Conservation (phyloP, 2,888 invertebrate species). For the Dyspetes luteomarginatus region DNA sequence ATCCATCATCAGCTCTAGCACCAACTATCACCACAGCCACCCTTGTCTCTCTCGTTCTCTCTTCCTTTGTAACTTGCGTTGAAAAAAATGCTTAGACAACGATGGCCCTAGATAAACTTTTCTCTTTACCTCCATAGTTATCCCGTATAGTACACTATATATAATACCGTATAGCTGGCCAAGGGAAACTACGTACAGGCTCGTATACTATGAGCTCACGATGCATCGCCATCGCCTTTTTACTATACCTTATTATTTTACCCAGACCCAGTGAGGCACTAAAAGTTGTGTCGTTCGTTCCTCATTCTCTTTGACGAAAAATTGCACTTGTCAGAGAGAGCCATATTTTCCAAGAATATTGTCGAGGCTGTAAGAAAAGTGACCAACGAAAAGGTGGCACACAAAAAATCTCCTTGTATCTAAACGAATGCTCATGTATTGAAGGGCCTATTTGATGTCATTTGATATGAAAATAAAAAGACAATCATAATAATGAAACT, state of each 20-base stretch:
- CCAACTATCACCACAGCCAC: constrained; percentile 30
- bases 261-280: neutral
- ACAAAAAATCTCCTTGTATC: neutral
- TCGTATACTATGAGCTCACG: neutral
- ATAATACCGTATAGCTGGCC: neutral
- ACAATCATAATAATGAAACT: too few species aligned
- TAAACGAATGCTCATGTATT: too few species aligned
- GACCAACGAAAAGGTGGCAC: neutral
- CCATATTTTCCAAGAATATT: neutral
- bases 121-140: neutral
- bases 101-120: constrained; percentile 32
- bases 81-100: constrained; percentile 30
- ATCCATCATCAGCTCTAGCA: constrained; percentile 3
- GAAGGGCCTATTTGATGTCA: too few species aligned
- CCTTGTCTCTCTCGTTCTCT: constrained; percentile 19
- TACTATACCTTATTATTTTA: constrained; percentile 33
- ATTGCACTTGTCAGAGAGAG: neutral
- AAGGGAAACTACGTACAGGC: neutral
- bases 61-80: constrained; percentile 16
- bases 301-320: neutral
- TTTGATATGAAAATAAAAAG: too few species aligned
- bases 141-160: neutral
- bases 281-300: constrained; percentile 10
- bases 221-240: constrained; percentile 29
- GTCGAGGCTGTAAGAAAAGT: neutral